Percentiles rank a stretch among this genome's conserved stretches.
Conservation (phyloP, 2,113 vertebrate genomes). For the Mustelus asterias region DNA sequence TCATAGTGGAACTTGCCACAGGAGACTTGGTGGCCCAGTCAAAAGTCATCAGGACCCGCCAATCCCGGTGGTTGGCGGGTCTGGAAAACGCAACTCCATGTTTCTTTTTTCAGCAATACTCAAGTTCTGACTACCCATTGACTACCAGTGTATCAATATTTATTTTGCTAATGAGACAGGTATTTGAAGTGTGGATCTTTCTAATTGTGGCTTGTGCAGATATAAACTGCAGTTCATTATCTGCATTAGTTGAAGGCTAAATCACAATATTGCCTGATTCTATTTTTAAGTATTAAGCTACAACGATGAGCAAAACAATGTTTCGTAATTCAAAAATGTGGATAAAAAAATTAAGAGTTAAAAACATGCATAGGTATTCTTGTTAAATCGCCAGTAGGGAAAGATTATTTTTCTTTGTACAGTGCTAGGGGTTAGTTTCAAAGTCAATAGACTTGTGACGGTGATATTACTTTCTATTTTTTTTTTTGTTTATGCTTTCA, state of each 20-base stretch:
- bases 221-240: neutral
- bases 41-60: too few relatives aligned
- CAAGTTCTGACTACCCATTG: too few relatives aligned
- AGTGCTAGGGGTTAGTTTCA: neutral
- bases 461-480: constrained; percentile 35
- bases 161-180: neutral
- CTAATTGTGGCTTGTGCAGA: neutral
- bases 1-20: too few relatives aligned
- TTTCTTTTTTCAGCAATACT: too few relatives aligned
- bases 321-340: neutral
- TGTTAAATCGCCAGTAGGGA: neutral
- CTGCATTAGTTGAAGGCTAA: neutral
- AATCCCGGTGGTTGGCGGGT: too few relatives aligned
- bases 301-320: neutral
- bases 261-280: neutral
- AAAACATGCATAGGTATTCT: neutral
- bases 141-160: neutral
- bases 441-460: neutral
- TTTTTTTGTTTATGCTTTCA: constrained; percentile 54
- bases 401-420: neutral
- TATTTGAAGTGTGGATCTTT: neutral
- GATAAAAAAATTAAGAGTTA: neutral
- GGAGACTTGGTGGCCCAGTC: too few relatives aligned
- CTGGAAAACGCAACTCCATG: too few relatives aligned
- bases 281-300: neutral